Conservation (phyloP, 1,140 invertebrate species). For the Drosophila melanica region DNA sequence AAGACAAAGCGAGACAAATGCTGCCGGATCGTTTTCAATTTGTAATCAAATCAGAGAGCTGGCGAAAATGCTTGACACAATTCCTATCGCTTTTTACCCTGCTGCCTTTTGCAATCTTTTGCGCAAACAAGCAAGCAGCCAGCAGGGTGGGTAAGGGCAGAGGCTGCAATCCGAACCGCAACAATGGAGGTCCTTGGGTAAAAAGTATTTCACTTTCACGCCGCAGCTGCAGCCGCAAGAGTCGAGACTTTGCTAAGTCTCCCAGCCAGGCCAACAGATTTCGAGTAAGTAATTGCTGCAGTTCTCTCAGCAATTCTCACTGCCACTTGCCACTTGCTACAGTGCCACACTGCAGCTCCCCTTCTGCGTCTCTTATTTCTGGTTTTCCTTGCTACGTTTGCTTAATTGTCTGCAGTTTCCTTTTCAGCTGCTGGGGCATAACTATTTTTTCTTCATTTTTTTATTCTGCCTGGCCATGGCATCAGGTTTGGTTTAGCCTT, state of each 20-base stretch:
- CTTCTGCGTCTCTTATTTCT: background rate
- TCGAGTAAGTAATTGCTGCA: conserved; percentile 78
- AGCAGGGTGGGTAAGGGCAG: conserved; percentile 8
- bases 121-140: conserved; percentile 42
- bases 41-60: conserved; percentile 23
- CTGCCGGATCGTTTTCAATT: conserved; percentile 6
- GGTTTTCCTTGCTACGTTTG: conserved; percentile 22
- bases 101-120: conserved; percentile 50
- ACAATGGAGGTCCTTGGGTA: conserved; percentile 75
- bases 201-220: conserved; percentile 78
- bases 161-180: conserved; percentile 44
- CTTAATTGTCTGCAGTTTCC: conserved; percentile 79
- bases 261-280: conserved; percentile 57
- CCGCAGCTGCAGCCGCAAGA: conserved; percentile 62
- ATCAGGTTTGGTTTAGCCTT: conserved; percentile 43
- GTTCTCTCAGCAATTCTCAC: conserved; percentile 53
- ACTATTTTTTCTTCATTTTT: conserved; percentile 12
- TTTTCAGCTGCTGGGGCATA: conserved; percentile 52
- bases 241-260: conserved; percentile 61
- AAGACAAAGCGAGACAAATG: background rate
- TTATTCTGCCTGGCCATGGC: conserved; percentile 1
- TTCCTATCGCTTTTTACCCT: conserved; percentile 33
- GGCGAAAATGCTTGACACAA: conserved; percentile 66
- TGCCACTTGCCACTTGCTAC: conserved; percentile 16
- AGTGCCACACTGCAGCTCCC: background rate